Evolutionary conservation across 2,113 vertebrate genomes (phyloP).

Genomic region (Gallinago undulata): DNA sequence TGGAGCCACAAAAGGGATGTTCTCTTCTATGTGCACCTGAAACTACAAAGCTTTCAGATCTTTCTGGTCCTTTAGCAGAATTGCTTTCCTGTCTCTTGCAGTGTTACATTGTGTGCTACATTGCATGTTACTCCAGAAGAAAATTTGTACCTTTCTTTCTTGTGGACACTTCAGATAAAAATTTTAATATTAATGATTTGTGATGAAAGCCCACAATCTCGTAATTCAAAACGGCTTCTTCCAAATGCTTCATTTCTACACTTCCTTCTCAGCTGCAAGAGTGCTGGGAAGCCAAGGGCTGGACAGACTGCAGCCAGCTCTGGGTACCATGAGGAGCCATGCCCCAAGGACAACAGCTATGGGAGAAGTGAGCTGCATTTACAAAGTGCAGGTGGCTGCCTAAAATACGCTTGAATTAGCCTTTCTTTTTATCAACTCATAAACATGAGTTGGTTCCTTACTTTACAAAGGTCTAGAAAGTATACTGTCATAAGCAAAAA

Average conservation of each 20-base stretch:
- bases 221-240: neutral
- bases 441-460: accelerated
- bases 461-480: neutral
- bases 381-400: neutral
- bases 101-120: neutral
- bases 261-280: neutral
- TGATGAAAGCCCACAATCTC: neutral
- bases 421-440: neutral
- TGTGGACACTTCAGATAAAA: neutral
- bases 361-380: neutral
- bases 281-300: neutral
- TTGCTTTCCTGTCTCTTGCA: neutral
- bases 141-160: neutral
- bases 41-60: neutral
- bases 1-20: neutral
- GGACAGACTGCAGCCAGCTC: neutral
- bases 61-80: neutral
- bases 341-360: neutral
- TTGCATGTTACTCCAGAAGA: neutral
- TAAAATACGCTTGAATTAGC: neutral
- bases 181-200: neutral
- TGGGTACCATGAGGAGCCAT: neutral
- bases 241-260: neutral
- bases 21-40: neutral
- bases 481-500: neutral